These are phyloP conservation scores for Mellilla xanthometata DNA, from an alignment of 2,888 invertebrate species.

Conservation along the genomic window DNA sequence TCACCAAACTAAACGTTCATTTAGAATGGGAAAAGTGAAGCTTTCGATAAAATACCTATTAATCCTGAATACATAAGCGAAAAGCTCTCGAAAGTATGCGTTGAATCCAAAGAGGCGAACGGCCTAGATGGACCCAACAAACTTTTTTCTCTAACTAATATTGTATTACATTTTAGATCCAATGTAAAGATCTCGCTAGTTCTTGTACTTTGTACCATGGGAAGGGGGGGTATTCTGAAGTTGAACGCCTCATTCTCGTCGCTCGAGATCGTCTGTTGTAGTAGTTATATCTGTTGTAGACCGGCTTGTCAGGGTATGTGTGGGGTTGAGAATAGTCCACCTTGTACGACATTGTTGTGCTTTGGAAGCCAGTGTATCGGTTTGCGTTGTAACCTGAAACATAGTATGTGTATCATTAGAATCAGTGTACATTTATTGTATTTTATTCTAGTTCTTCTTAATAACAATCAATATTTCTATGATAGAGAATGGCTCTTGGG, in stretches of 20 bases:
- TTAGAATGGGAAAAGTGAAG: slow-evolving; percentile 60
- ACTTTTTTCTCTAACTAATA: slow-evolving; percentile 43
- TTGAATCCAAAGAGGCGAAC: slow-evolving; percentile 71
- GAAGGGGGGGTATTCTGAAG: slow-evolving; percentile 84
- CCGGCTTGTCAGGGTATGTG: slow-evolving; percentile 67
- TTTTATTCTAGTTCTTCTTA: no score
- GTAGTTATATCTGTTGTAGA: slow-evolving; percentile 72
- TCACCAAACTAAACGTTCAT: slow-evolving; percentile 59
- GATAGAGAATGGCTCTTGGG: no score
- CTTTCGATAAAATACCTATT: slow-evolving; percentile 26
- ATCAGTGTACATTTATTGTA: no score
- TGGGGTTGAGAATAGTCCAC: slow-evolving; percentile 77
- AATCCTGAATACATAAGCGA: slow-evolving; percentile 44
- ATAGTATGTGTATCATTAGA: not conserved
- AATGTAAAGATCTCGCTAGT: slow-evolving; percentile 85
- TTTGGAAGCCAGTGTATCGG: slow-evolving; percentile 65
- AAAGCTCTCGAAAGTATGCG: slow-evolving; percentile 52
- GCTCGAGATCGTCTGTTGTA: slow-evolving; percentile 74
- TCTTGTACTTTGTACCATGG: slow-evolving; percentile 91
- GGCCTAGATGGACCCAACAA: slow-evolving; percentile 74
- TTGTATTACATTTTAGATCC: slow-evolving; percentile 77
- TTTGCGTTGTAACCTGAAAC: slow-evolving; percentile 70
- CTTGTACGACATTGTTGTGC: slow-evolving; percentile 75
- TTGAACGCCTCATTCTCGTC: slow-evolving; percentile 61
- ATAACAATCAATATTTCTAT: no score